Base-by-base conservation (phyloP, 2,113 vertebrate genomes). In the Hippocampus barbouri region DNA sequence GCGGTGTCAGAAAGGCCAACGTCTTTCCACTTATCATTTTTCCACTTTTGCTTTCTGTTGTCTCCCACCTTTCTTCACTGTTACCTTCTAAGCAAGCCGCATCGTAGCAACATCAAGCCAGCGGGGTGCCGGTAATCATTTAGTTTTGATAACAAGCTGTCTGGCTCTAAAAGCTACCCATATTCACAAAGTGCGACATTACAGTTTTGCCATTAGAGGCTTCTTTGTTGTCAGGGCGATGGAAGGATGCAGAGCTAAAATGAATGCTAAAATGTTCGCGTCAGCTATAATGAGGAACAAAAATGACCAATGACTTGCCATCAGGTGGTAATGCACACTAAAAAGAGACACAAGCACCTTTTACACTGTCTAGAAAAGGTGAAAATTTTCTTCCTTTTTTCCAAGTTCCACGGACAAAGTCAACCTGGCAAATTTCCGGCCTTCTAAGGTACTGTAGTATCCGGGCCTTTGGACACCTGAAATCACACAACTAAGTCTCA, bases 121-220 rank as follows among this genome's bases (percentile, higher is more conserved):
- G 66, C 72, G 60, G 60, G 76, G 81, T 86, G 75, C 74, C 71
- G 78, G 74, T 75, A 73, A 65, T 73, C 82, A 80, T 80, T 89
- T 82, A 56, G 73, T 77, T 87, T 87, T 86, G 82, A 87, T 88
- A 87, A 70, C 78, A 88, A 56, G 82, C 82, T 86, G 81, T 82
- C 81, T 76, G 73, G 69, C 79, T 83, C 78, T 83, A 73, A 78
- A 81, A 85, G 77, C 72, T 73, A 63, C 68, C 79, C 72, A 57
- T 84, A 87, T 83, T 69, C 71, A 75, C 76, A 69, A 40, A 79
- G 80, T 79, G 77, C 83, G 82, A 86, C 85, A 71, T 79, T 59
- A 54, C 78, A 71, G 81, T 73, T 81, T 79, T 86, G 87, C 82
- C 81, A 79, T 77, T 64, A 80, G 41, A 74, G 73, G 68, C 61